A percentile compares a stretch with the other conserved stretches of the same genome.
Evolutionary conservation across 2,888 invertebrate species (phyloP).

Genomic region (Galerucella pusilla): DNA sequence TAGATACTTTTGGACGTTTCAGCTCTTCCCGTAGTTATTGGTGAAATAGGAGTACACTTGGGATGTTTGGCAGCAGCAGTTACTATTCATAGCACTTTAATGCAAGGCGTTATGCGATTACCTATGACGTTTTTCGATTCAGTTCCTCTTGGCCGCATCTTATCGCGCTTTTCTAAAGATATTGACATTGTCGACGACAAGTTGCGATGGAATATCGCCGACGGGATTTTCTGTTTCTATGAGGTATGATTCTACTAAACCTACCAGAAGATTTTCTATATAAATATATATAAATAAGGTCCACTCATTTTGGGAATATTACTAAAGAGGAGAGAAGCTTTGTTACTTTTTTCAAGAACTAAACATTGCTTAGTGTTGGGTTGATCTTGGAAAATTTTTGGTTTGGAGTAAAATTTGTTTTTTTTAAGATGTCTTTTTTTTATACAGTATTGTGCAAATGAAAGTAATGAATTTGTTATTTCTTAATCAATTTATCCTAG

Average conservation of each 20-base stretch:
- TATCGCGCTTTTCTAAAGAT: constrained; percentile 81
- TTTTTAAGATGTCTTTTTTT: too few species aligned
- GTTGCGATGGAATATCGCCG: constrained; percentile 58
- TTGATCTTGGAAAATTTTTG: too few species aligned
- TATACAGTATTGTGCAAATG: too few species aligned
- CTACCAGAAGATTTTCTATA: too few species aligned
- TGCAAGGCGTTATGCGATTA: constrained; percentile 73
- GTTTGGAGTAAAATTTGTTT: too few species aligned
- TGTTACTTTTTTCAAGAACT: too few species aligned
- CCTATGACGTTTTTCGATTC: constrained; percentile 83
- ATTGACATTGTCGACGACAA: constrained; percentile 74
- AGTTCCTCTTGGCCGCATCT: constrained; percentile 80
- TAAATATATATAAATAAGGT: too few species aligned
- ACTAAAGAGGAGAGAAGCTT: too few species aligned
- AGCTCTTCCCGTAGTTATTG: constrained; percentile 66
- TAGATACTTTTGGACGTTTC: constrained; percentile 58
- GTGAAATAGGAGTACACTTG: constrained; percentile 68
- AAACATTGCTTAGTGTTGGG: too few species aligned
- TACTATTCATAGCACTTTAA: constrained; percentile 70
- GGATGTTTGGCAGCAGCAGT: constrained; percentile 75
- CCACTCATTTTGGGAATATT: too few species aligned
- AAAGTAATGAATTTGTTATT: too few species aligned
- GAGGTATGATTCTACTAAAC: constrained; percentile 2
- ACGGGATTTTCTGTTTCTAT: constrained; percentile 2
- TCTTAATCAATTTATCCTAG: too few species aligned